phyloP scores from a whole-genome alignment of 2,113 vertebrate species.

The Leptodactylus fuscus region DNA sequence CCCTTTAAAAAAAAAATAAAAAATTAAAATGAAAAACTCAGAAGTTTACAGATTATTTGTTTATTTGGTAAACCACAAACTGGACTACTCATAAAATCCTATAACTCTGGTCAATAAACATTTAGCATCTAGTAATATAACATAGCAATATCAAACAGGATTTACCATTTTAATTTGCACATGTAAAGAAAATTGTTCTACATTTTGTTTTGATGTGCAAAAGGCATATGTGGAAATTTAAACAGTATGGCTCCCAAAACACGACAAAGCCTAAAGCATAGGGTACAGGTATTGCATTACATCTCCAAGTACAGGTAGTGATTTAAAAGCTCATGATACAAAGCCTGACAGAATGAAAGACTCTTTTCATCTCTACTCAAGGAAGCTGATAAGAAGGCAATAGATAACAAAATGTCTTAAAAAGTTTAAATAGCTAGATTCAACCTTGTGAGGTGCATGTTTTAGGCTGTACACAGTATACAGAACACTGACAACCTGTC shows the following conservation, averaged over 20 bases:
- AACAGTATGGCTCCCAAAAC: not conserved
- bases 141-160: not conserved
- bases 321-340: slow-evolving; percentile 58
- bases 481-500: not conserved
- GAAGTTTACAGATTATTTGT: too few species aligned
- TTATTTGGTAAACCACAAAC: too few species aligned
- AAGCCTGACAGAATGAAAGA: slow-evolving; percentile 59
- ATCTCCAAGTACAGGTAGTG: slow-evolving; percentile 28
- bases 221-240: slow-evolving; percentile 4
- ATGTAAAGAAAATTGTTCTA: not conserved
- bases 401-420: slow-evolving; percentile 1
- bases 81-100: too few species aligned
- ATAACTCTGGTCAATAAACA: too few species aligned
- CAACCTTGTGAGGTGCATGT: not conserved
- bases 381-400: slow-evolving; percentile 34
- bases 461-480: not conserved
- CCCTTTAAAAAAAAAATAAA: too few species aligned
- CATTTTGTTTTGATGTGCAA: not conserved
- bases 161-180: not conserved
- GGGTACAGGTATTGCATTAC: slow-evolving; percentile 35
- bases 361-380: slow-evolving; percentile 59
- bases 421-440: not conserved
- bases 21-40: too few species aligned
- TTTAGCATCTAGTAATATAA: too few species aligned
- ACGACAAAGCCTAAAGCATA: too few species aligned